Conservation (phyloP, 2,888 invertebrate genomes). For the Camponotus fellah region DNA sequence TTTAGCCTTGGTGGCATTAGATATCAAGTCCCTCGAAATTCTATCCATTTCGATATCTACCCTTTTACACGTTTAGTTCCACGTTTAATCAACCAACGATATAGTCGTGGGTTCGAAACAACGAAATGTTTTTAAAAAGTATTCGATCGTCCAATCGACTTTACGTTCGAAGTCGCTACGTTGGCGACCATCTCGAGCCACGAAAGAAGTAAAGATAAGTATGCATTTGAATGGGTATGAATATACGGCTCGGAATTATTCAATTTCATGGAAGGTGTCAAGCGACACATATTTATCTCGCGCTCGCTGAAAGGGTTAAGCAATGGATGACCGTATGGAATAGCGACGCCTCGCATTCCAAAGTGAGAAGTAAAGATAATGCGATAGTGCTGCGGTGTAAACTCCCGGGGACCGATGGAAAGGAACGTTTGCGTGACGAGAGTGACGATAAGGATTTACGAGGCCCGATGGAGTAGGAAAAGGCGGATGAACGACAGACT, state of each 20-base stretch:
- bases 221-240: conserved; percentile 60
- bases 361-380: conserved; percentile 79
- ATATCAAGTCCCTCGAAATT: conserved; percentile 40
- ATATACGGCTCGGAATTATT: conserved; percentile 74
- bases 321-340: conserved; percentile 62
- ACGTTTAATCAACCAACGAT: conserved; percentile 51
- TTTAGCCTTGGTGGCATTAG: conserved; percentile 33
- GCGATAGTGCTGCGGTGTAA: conserved; percentile 56
- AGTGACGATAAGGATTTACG: conserved; percentile 81
- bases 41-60: conserved; percentile 46
- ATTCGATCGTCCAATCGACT: conserved; percentile 43
- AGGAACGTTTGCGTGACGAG: conserved; percentile 66
- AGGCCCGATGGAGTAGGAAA: conserved; percentile 44
- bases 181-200: conserved; percentile 21
- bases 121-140: conserved; percentile 48
- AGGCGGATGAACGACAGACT: conserved; percentile 13
- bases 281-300: conserved; percentile 80
- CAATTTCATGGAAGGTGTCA: conserved; percentile 79
- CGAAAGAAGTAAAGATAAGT: conserved; percentile 62
- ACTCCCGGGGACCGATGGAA: conserved; percentile 36
- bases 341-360: conserved; percentile 71
- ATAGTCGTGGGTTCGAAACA: conserved; percentile 33
- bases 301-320: conserved; percentile 81
- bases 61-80: conserved; percentile 27
- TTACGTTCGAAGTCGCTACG: conserved; percentile 30